A percentile compares a stretch with the other conserved stretches of the same genome.
Evolutionary conservation across 2,888 invertebrate species (phyloP).

Genomic region (Hyppa rectilinea): DNA sequence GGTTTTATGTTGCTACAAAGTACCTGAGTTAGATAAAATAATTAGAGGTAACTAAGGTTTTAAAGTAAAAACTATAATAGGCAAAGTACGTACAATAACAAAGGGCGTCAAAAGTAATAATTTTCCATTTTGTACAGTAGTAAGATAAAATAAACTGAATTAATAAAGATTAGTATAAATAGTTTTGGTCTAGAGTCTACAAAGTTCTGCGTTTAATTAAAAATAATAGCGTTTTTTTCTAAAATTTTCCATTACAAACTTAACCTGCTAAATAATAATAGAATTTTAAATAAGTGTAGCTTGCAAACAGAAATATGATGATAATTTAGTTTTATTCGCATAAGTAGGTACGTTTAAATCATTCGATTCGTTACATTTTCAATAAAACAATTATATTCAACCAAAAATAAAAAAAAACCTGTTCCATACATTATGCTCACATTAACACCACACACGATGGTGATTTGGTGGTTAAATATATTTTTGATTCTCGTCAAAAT

Average conservation of each 20-base stretch:
- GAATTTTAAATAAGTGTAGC: background rate
- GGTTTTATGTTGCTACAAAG: background rate
- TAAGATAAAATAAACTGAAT: background rate
- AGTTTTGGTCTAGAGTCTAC: background rate
- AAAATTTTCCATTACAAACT: background rate
- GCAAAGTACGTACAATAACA: background rate
- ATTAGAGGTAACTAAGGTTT: background rate
- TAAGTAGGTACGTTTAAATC: background rate
- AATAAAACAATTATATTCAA: too few species aligned
- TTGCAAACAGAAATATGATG: background rate
- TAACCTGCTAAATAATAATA: background rate
- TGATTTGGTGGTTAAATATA: too few species aligned
- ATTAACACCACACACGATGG: too few species aligned
- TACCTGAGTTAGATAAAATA: background rate
- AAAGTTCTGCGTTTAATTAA: conserved; percentile 17
- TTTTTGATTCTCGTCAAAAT: too few species aligned
- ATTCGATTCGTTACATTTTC: background rate
- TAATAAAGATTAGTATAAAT: background rate
- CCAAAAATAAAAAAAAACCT: too few species aligned
- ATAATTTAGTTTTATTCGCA: background rate
- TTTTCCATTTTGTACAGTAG: background rate
- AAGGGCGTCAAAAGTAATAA: background rate
- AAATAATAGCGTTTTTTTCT: conserved; percentile 9
- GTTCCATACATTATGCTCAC: too few species aligned
- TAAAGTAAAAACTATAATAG: background rate